Evolutionary conservation across 2,797 vertebrate species (phyloP).

Genomic region (Helarctos malayanus): DNA sequence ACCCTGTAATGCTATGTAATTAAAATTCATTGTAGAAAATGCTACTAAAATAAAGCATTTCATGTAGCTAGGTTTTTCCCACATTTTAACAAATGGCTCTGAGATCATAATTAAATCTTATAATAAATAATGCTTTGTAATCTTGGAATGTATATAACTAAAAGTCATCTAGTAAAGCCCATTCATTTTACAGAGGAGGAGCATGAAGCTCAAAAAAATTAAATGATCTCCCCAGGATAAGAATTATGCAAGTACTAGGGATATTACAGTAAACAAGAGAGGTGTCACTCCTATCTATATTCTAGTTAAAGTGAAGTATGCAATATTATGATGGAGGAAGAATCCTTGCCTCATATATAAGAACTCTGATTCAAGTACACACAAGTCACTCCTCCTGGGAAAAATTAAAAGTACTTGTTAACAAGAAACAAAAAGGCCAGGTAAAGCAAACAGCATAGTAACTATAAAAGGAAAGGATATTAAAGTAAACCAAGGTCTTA

Average conservation of each 20-base stretch:
- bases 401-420: not conserved
- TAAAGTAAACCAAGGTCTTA: not conserved
- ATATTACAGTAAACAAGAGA: not conserved
- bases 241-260: not conserved
- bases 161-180: not conserved
- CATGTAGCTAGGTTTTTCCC: not conserved
- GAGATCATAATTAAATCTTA: slow-evolving; percentile 8
- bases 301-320: not conserved
- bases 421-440: not conserved
- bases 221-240: not conserved
- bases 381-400: not conserved
- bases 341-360: not conserved
- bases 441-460: not conserved
- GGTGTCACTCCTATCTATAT: not conserved
- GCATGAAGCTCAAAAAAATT: not conserved
- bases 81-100: slow-evolving; percentile 52
- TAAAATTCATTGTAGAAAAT: slow-evolving; percentile 18
- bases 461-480: not conserved
- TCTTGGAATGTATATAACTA: slow-evolving; percentile 25
- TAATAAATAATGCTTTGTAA: slow-evolving; percentile 38
- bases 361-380: not conserved
- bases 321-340: not conserved
- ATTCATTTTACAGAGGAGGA: not conserved
- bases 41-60: slow-evolving; percentile 54
- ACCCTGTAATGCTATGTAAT: not conserved